Evolutionary conservation across 1,140 invertebrate genomes (phyloP).

Genomic region (Drosophila bocqueti): DNA sequence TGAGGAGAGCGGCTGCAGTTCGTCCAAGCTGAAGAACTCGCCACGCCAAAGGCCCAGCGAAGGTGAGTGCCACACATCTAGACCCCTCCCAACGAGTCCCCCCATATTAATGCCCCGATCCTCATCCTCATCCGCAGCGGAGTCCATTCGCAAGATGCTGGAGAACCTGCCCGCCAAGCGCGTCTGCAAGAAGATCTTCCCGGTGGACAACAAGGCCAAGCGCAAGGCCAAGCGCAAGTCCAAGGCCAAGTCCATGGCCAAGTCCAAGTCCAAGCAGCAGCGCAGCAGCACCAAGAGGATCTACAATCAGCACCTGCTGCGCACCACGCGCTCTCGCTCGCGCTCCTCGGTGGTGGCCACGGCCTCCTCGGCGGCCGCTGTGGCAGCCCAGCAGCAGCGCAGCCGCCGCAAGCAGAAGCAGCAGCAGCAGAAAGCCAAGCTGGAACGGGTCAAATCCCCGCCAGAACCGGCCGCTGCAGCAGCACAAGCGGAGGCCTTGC

Average conservation of each 20-base stretch:
- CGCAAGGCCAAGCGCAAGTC: conserved; percentile 48
- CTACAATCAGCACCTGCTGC: conserved; percentile 67
- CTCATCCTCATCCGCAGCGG: conserved; percentile 87
- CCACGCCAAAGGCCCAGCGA: conserved; percentile 89
- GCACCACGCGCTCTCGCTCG: conserved; percentile 66
- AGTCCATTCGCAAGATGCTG: conserved; percentile 93
- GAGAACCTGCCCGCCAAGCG: conserved; percentile 93
- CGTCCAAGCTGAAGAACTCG: conserved; percentile 76
- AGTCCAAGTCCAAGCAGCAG: conserved; percentile 52
- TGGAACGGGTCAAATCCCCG: conserved; percentile 16
- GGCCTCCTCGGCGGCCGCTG: conserved; percentile 31
- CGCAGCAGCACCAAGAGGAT: conserved; percentile 58
- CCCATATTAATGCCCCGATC: conserved; percentile 2
- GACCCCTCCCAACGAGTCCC: too few relatives aligned
- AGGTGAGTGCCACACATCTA: conserved; percentile 87
- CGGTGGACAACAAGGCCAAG: conserved; percentile 75
- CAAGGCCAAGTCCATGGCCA: conserved; percentile 11
- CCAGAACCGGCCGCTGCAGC: neutral
- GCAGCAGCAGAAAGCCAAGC: conserved; percentile 10
- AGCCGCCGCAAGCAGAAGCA: conserved; percentile 53
- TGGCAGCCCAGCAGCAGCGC: conserved; percentile 43
- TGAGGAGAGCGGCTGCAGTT: conserved; percentile 84
- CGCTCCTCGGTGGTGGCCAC: conserved; percentile 39
- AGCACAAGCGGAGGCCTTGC: neutral
- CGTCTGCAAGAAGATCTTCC: conserved; percentile 87